Conservation (phyloP, 2,888 invertebrate genomes). For the Pseudococcus jackbeardsleyi region DNA sequence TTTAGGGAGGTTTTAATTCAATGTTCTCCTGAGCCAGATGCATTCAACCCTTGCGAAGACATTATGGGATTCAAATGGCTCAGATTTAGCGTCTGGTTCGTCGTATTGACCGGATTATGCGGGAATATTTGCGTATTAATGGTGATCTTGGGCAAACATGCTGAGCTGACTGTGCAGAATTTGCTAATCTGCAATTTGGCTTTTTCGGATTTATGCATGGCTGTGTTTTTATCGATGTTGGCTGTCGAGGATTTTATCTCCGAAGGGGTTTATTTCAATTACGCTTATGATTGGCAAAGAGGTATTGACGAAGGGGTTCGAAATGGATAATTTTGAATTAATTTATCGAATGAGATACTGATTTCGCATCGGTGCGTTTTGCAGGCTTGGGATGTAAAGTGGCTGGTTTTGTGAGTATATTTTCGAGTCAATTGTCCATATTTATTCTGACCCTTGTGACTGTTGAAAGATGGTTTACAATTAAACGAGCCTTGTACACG, state of each 20-base stretch:
- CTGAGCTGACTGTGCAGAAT: conserved; percentile 78
- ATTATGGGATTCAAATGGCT: conserved; percentile 88
- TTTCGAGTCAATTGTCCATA: conserved; percentile 88
- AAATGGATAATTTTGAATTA: no score
- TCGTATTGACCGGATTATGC: conserved; percentile 83
- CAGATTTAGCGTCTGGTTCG: conserved; percentile 87
- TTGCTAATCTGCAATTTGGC: conserved; percentile 87
- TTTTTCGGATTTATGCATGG: conserved; percentile 90
- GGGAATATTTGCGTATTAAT: conserved; percentile 87
- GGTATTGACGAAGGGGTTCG: conserved; percentile 70
- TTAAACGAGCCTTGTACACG: conserved; percentile 85
- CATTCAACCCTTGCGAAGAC: conserved; percentile 90
- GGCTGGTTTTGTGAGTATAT: conserved; percentile 90
- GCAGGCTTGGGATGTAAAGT: conserved; percentile 84
- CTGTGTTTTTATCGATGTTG: conserved; percentile 84
- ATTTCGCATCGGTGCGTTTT: background rate
- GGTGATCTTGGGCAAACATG: conserved; percentile 78
- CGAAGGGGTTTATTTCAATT: conserved; percentile 89
- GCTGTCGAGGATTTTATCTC: conserved; percentile 88
- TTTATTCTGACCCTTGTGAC: conserved; percentile 90
- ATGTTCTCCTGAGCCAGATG: conserved; percentile 83
- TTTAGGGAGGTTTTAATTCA: conserved; percentile 70
- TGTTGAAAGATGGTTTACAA: conserved; percentile 87
- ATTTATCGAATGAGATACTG: no score
- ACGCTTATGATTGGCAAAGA: conserved; percentile 91